A percentile compares a stretch with the other conserved stretches of the same genome.
phyloP scores from a whole-genome alignment of 2,797 vertebrate genomes.

The Sebastes hubbsi region DNA sequence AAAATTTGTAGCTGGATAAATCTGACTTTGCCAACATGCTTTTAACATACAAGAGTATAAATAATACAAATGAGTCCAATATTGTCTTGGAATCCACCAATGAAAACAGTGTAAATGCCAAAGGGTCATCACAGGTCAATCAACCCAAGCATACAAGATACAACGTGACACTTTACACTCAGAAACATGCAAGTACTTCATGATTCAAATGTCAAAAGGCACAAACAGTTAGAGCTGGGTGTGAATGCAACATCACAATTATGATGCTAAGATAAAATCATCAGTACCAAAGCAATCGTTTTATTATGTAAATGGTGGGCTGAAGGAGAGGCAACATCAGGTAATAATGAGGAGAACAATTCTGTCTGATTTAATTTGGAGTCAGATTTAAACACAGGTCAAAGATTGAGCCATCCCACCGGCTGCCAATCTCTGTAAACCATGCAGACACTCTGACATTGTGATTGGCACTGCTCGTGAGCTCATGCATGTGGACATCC shows the following conservation, averaged over 20 bases:
- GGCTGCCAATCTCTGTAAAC: background rate
- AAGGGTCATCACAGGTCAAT: background rate
- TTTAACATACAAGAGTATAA: background rate
- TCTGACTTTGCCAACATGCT: background rate
- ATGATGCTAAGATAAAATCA: background rate
- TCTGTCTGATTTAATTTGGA: background rate
- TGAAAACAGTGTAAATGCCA: background rate
- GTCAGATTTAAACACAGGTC: constrained; percentile 1
- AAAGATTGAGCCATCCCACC: background rate
- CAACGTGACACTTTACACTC: constrained; percentile 24
- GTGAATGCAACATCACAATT: background rate
- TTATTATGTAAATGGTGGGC: background rate
- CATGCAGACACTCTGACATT: background rate
- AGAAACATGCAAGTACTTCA: constrained; percentile 15
- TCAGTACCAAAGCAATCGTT: background rate
- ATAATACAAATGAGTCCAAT: background rate
- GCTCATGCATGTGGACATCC: constrained; percentile 12
- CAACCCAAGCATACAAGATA: constrained; percentile 9
- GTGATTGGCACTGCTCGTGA: constrained; percentile 10
- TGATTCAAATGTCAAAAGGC: constrained; percentile 35
- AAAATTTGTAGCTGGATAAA: background rate
- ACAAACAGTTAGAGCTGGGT: background rate
- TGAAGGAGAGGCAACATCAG: background rate
- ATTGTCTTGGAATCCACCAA: background rate
- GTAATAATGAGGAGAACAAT: background rate